Base-by-base conservation (phyloP, 2,888 invertebrate species). In the Temnothorax unifasciatus region DNA sequence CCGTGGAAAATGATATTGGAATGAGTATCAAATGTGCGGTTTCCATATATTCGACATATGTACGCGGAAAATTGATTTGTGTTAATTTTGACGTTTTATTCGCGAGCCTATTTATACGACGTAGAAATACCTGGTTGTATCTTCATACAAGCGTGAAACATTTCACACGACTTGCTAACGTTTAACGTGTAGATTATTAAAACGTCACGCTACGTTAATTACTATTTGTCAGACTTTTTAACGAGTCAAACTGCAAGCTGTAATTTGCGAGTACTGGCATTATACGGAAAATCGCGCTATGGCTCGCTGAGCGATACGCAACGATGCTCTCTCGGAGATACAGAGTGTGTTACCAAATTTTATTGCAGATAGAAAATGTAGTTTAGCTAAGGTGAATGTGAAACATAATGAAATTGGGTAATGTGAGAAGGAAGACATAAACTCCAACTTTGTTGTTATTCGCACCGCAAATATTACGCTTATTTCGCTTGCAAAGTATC, bases 301-400 rank as follows among this genome's bases (percentile, higher is more conserved):
- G 64, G 75, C 15, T 64, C 21, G 75, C 47, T 75, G 47, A 50
- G 6, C 64, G 63, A 47, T 75, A 75, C 34, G 75, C 75, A 64
- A 75, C 21, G 75, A 75, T 75, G 64, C 63, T 25, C 63, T 25
- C 21, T 15, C 21, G 25, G 64, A 76, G 76, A 66, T 76, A 66
- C 13, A 76, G 18, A 38, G 21, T 25, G 50, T 63, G 76, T 76
- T 76, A 52, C 50, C 52, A 76, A 76, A 64, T 66, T 77, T 68
- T 77, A 77, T 68, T 41, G 68, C 68, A 77, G 54, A 77, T 66
- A 25, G 25, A 66, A 77, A 64, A 63, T 75, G 50, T 18, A 63
- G 50, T 52, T 52, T 74, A 38, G 5, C 9, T 9, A 21, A 21
- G 41, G 18, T 11, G 52, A 76, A 66, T 41, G 66, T 18, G 66